Evolutionary conservation across 2,113 vertebrate species (phyloP).

Genomic region (Nycticorax nycticorax): DNA sequence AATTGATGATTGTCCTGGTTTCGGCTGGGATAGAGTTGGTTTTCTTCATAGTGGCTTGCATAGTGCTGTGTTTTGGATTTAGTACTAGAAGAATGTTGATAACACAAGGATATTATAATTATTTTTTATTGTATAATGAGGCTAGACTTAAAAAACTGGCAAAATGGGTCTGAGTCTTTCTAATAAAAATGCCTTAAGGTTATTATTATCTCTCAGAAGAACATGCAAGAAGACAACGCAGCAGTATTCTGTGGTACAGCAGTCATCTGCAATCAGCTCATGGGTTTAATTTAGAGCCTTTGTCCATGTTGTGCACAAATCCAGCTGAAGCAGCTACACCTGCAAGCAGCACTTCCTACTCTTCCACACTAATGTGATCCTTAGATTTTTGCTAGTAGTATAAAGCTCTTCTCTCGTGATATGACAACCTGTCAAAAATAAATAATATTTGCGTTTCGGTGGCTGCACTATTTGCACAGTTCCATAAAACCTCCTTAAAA

Average conservation of each 20-base stretch:
- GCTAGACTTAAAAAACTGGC: background rate
- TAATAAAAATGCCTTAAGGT: background rate
- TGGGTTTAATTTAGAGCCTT: background rate
- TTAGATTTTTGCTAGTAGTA: background rate
- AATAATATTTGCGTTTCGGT: background rate
- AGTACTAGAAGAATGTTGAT: no score
- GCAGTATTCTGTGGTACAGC: background rate
- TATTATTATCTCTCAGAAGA: background rate
- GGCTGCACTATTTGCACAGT: background rate
- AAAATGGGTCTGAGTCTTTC: background rate
- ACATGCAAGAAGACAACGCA: background rate
- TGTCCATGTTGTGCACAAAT: background rate
- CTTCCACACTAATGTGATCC: background rate
- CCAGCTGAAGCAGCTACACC: background rate
- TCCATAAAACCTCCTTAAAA: background rate
- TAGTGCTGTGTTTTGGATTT: no score
- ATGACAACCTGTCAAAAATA: background rate
- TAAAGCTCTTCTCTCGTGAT: background rate
- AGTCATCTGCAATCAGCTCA: background rate
- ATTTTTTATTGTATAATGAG: background rate
- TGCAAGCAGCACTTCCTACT: background rate
- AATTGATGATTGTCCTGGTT: background rate
- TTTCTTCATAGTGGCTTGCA: no score
- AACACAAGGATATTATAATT: no score
- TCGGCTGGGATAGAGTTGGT: no score